Evolutionary conservation across 2,113 vertebrate genomes (phyloP), one percentile per base, ranked within the genome.

Genomic region (Elaphurus davidianus): DNA sequence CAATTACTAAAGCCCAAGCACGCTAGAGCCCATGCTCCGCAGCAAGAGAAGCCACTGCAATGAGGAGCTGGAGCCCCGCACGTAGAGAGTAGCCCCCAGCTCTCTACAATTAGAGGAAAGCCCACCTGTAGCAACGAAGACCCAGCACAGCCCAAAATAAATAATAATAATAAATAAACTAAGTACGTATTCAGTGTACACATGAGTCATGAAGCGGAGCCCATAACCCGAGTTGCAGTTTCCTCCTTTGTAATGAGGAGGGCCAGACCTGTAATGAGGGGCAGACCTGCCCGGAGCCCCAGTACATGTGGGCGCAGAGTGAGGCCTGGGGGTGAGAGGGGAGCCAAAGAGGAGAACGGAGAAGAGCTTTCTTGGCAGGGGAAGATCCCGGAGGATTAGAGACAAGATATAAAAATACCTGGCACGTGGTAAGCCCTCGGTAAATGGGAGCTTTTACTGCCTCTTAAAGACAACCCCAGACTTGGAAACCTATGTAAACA

Each of bases 221-320:
- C 36, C 45, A 7, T 5, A 2, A 8, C 19, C 30, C 2, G 21
- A 16, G 28, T 0, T 4, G 9, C 60, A 2, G 17, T 2, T 33
- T 59, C 67, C 50, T 82, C 55, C 10, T 16, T 3, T 28, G 45
- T 43, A 5, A 50, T 2, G 9, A 23, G 76, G 76, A 52, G 27
- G 16, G 33, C 40, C 52, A 40, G 40, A 40, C 40, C 40, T 40
- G 40, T 40, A 40, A 40, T 40, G 40, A 40, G 40, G 40, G 40
- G 40, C 8, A 36, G 57, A 33, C 16, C 55, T 15, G 17, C 47
- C 1, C 4, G 3, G 57, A 40, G 54, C 4, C 54, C 55, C 12
- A 10, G 12, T 10, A 3, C 5, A 15, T 3, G 36, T 30, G 47
- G 45, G 17, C 74, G 21, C 11, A 21, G 40, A 84, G n/a, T 1